Evolutionary conservation across 2,113 vertebrate species (phyloP), one percentile per base, ranked within the genome.

Genomic region (Podarcis muralis): DNA sequence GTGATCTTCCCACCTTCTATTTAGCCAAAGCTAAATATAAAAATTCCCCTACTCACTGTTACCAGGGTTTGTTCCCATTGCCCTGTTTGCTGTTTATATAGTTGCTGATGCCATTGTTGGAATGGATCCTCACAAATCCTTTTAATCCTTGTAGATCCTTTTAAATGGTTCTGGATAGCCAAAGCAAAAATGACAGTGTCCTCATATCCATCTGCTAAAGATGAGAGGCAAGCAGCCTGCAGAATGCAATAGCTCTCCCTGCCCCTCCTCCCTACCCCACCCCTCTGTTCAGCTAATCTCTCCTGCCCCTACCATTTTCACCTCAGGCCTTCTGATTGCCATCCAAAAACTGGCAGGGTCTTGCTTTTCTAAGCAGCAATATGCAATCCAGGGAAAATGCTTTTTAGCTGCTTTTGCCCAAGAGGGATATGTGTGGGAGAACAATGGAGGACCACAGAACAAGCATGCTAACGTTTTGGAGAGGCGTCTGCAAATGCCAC

Each of bases 61-160:
- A 48, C 78, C 88, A 77, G 43, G 1, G 1, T 2, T 57, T 85
- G 69, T 9, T 84, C 83, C 66, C 23, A 43, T 59, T 81, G 89
- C 89, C 85, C 74, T 32, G 3, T 71, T 84, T 35, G 86, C 86
- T 86, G 32, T n/a, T 92, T 62, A 84, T n/a, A 0, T 0, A 92
- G 88, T 72, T 87, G n/a, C 86, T 87, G 87, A 92, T 91, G 92
- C 88, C 93, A 94, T 86, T 37, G 81, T 0, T 91, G 81, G 81
- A 91, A 88, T 79, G 90, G 84, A 94, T 81, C 92, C 91, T 37
- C 90, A 40, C 7, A 87, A 93, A 93, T 43, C 93, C 92, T 30
- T 90, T 22, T 84, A 93, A 94, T 94, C 90, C 92, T 76, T 18
- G 32, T n/a, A 87, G 81, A 94, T 94, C 94, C 90, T 85, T 92